Percentiles rank a stretch among this genome's conserved stretches.
phyloP scores from a whole-genome alignment of 92 coral and sea anemone genomes.

The Bergia sp. region DNA sequence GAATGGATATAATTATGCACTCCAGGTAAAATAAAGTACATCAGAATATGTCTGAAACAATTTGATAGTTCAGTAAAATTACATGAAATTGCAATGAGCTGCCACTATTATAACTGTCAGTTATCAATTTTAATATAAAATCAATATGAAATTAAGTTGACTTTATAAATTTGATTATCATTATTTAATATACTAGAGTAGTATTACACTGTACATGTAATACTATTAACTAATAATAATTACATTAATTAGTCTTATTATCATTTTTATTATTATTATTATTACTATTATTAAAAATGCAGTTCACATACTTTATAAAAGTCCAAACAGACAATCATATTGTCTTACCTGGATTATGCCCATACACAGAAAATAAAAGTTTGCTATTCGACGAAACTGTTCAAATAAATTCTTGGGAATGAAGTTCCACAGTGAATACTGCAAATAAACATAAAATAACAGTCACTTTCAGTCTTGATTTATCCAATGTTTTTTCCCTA shows the following conservation, averaged over 20 bases:
- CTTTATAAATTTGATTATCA: too few relatives aligned
- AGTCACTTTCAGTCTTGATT: not conserved
- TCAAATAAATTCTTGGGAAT: constrained; percentile 95
- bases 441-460: constrained; percentile 40
- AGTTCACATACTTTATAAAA: not conserved
- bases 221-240: not conserved
- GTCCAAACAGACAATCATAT: not conserved
- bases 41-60: not conserved
- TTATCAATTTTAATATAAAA: too few relatives aligned
- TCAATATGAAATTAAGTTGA: too few relatives aligned
- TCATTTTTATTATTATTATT: not conserved
- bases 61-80: not conserved
- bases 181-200: too few relatives aligned
- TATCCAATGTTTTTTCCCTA: not conserved
- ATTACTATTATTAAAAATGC: not conserved
- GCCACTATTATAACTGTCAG: too few relatives aligned
- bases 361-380: constrained; percentile 94
- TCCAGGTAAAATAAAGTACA: not conserved
- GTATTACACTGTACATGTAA: too few relatives aligned
- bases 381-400: constrained; percentile 96
- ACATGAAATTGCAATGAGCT: not conserved
- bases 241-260: not conserved
- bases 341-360: constrained; percentile 85
- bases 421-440: constrained; percentile 94
- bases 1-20: too few relatives aligned